Evolutionary conservation across 2,888 invertebrate species (phyloP), one percentile per base, ranked within the genome.

Genomic region (Eupithecia inturbata): DNA sequence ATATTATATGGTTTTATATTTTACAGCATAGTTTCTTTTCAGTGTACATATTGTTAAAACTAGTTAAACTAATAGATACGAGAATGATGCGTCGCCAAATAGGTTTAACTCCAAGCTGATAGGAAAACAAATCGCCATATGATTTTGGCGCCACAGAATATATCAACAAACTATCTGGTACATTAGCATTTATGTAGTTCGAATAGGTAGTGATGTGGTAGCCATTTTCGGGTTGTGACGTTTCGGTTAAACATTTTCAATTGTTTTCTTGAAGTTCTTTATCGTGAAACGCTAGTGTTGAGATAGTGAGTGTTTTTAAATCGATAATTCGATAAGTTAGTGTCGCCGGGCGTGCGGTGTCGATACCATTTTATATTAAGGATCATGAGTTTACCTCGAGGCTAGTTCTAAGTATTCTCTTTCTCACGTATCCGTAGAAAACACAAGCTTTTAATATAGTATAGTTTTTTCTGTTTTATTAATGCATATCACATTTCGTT

Each of bases 311-410:
- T 57, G 57, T 57, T 57, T 49, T 57, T 57, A n/a, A 26, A 57
- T 57, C 57, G 57, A 57, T 57, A 53, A 53, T 53, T 53, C n/a
- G 26, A 26, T 57, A 57, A 26, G 57, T 14, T 57, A 57, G 1
- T 66, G 67, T 68, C 73, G 76, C 80, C 81, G 80, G 81, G 76
- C 76, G 78, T 80, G 82, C 81, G 82, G 81, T 81, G 81, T 84
- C 82, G 83, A 84, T 85, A 88, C 89, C 85, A 81, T 89, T 86
- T 92, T 92, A 92, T 92, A 92, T 92, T 92, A 92, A 93, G 92
- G 92, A 92, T 92, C 92, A 91, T 90, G 83, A 79, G 78, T 83
- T 85, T 84, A 79, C 81, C 83, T 85, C 82, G 90, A 91, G 91
- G 92, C 91, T 91, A 90, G 87, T 83, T 74, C 81, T 85, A 83